Evolutionary conservation across 1,140 invertebrate species (phyloP), one percentile per base, ranked within the genome.

Genomic region (Leptinotarsa defecta): DNA sequence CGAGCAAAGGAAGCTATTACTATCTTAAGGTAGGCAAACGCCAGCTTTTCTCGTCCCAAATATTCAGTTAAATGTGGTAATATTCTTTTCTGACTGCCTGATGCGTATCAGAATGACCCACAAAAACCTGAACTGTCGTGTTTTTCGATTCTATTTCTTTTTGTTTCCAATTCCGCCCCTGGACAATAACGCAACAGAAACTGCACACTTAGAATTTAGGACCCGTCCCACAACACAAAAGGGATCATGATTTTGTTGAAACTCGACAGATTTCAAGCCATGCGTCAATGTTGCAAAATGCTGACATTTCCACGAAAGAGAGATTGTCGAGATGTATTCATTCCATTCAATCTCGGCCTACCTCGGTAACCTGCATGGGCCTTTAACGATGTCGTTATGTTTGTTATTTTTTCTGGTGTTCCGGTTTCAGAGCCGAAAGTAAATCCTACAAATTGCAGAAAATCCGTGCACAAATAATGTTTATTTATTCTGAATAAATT

Each of bases 221-320:
- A 71, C 69, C 69, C 24, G 69, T 71, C 48, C 48, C 6, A 13
- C 48, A 27, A 69, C 69, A 84, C 72, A 73, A 73, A 65, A 49
- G 72, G 72, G 62, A 67, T 73, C 72, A 73, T 73, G 72, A 67
- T 64, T 73, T 62, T 49, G 63, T 73, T 49, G 63, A 73, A 73
- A 73, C 62, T 22, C 15, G 34, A 73, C 27, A 73, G 72, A 73
- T 73, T 73, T 73, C 27, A 71, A 20, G 52, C 69, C 13, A 71
- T 71, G 48, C 69, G 69, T 73, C 72, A 73, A 48, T 73, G 72
- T 73, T 73, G 48, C 72, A 73, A 52, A 24, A 67, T 24, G 62
- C 62, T 73, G 64, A 73, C 64, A 73, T 73, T 73, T 73, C 63
- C 43, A 49, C 2, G 72, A 73, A 73, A 71, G 20, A 73, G 64